phyloP scores from a whole-genome alignment of 2,113 vertebrate genomes.

The Platichthys stellatus region DNA sequence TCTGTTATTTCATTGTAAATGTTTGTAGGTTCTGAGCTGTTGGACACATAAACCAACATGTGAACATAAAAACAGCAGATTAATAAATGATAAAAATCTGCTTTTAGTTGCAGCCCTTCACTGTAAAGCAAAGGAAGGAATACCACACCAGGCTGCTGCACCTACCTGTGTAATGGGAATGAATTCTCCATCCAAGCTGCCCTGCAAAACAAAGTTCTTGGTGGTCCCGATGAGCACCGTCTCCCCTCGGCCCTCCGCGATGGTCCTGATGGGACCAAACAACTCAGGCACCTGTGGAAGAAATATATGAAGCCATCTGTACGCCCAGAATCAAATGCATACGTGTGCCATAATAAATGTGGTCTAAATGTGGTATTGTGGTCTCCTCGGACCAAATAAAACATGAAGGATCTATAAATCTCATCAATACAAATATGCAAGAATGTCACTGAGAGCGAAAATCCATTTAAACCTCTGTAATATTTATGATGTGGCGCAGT shows the following conservation, averaged over 20 bases:
- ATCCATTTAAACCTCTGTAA: conserved; percentile 37
- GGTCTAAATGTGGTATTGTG: neutral
- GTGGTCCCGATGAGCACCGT: conserved; percentile 94
- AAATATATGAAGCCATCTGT: neutral
- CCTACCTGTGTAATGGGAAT: conserved; percentile 93
- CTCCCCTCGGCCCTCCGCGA: conserved; percentile 93
- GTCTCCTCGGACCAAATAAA: conserved; percentile 8
- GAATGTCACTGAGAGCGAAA: conserved; percentile 36
- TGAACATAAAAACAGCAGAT: too few species aligned
- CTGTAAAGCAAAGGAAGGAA: neutral
- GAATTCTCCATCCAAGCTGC: conserved; percentile 91
- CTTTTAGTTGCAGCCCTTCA: neutral
- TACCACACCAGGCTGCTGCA: neutral
- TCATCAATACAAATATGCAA: conserved; percentile 20
- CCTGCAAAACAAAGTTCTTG: conserved; percentile 93
- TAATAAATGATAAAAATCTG: neutral
- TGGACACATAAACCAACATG: too few species aligned
- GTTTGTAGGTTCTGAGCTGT: too few species aligned
- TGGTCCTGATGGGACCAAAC: conserved; percentile 94
- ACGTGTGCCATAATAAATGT: neutral
- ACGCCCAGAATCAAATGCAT: neutral
- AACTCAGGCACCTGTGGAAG: conserved; percentile 90
- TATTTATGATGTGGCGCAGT: conserved; percentile 48
- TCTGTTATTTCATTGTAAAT: neutral
- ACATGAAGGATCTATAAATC: conserved; percentile 9